phyloP scores from a whole-genome alignment of 2,888 invertebrate genomes.

The Corythucha ciliata region DNA sequence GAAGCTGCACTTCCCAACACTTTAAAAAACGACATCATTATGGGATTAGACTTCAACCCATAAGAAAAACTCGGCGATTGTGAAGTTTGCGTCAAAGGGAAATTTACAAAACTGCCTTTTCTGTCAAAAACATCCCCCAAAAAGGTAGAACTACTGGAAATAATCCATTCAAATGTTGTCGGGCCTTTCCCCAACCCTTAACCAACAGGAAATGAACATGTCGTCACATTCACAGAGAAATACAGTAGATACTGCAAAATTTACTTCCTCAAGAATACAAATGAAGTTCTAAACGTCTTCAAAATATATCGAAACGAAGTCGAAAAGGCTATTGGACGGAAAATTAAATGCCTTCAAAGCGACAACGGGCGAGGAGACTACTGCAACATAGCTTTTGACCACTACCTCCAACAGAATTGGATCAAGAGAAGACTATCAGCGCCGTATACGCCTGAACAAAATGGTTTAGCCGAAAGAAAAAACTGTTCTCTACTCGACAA shows the following conservation, averaged over 20 bases:
- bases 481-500: slow-evolving; percentile 2
- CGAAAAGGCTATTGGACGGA: slow-evolving; percentile 31
- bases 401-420: slow-evolving; percentile 31
- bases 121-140: not conserved
- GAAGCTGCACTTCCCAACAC: not conserved
- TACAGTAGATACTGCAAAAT: slow-evolving; percentile 32
- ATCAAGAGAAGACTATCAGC: slow-evolving; percentile 35
- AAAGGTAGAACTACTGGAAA: slow-evolving; percentile 28
- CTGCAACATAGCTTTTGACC: slow-evolving; percentile 29
- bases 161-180: slow-evolving; percentile 33
- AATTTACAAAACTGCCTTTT: not conserved
- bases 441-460: slow-evolving; percentile 20
- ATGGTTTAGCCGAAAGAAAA: not conserved
- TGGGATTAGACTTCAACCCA: not conserved
- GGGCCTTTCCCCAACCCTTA: slow-evolving; percentile 32
- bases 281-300: slow-evolving; percentile 29
- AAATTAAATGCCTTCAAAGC: slow-evolving; percentile 13
- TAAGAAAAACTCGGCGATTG: too few relatives aligned
- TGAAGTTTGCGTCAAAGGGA: too few relatives aligned
- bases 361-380: slow-evolving; percentile 34
- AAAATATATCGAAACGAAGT: slow-evolving; percentile 30
- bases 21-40: not conserved
- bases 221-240: slow-evolving; percentile 36
- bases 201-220: slow-evolving; percentile 29
- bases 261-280: slow-evolving; percentile 32